phyloP scores from a whole-genome alignment of 2,113 vertebrate species.

The human region DNA sequence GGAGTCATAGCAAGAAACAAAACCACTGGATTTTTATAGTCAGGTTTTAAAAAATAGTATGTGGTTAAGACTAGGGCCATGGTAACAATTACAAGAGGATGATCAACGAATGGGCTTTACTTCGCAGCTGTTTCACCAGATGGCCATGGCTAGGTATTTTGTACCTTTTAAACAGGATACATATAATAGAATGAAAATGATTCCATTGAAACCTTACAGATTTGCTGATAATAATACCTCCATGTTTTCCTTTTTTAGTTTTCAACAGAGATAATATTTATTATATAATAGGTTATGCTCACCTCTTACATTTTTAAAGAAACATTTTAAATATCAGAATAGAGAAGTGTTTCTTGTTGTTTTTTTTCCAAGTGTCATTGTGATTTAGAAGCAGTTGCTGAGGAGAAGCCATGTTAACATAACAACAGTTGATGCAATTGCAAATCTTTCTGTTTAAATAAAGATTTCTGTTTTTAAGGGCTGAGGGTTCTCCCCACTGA shows the following conservation, averaged over 20 bases:
- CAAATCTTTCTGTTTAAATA: slow-evolving; percentile 58
- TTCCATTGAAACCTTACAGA: slow-evolving; percentile 41
- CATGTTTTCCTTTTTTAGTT: neutral
- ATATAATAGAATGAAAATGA: neutral
- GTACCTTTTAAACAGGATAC: slow-evolving; percentile 33
- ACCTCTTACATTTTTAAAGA: neutral
- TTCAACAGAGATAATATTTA: neutral
- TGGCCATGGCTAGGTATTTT: slow-evolving; percentile 45
- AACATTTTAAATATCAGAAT: neutral
- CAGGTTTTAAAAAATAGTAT: neutral
- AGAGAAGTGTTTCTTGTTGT: neutral
- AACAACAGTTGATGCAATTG: slow-evolving; percentile 54
- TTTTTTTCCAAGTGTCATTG: neutral
- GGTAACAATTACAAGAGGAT: neutral
- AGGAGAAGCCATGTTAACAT: slow-evolving; percentile 61
- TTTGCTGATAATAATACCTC: neutral
- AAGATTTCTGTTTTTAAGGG: neutral
- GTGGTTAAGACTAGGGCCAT: neutral
- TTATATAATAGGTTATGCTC: neutral
- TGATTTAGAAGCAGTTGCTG: slow-evolving; percentile 72
- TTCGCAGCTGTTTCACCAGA: slow-evolving; percentile 54
- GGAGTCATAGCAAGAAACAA: slow-evolving; percentile 44
- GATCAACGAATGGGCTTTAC: neutral
- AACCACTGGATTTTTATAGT: slow-evolving; percentile 29
- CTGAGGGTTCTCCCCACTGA: slow-evolving; percentile 52